Base-by-base conservation (phyloP, 2,113 vertebrate species). In the Myrmecophaga tridactyla region DNA sequence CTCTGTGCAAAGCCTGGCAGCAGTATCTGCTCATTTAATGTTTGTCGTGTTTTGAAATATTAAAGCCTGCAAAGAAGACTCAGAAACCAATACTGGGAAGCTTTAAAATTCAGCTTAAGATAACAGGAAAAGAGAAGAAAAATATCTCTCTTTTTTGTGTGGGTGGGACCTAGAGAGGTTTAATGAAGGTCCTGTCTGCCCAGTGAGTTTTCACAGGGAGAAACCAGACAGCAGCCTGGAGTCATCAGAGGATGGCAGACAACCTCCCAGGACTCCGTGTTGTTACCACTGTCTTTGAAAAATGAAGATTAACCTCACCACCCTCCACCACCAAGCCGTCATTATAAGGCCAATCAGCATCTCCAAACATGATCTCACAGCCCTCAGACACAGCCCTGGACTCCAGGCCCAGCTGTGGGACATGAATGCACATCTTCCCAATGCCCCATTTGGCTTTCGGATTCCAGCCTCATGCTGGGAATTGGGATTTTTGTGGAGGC, bases 201-300 rank as follows among this genome's bases (percentile, higher is more conserved):
- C 14, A 23, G 11, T 18, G 29, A 46, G 23, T 76, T 51, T 58
- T n/a, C 39, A 67, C 1, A 18, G 51, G 10, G 58, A 88, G 8
- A 17, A 48, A 83, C 34, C 23, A 65, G 21, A 67, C 39, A 18
- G 48, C 36, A 31, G 27, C 39, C 43, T 58, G 25, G 2, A 36
- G 1, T 58, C 72, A 46, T 34, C 43, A 23, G 82, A 87, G 78
- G 92, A 84, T 34, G 39, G 60, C 89, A 91, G 94, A 84, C 73
- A 88, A 53, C 78, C 96, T 96, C 92, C 89, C 62, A 41, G 65
- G 41, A 39, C 41, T 36, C 69, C 69, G 69, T 75, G 75, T 89
- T 84, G 43, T 95, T 60, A 34, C 85, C 36, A 2, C 58, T 5
- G 3, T 86, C 77, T 93, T 86, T 94, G 90, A 73, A n/a, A 17